Evolutionary conservation across 2,797 vertebrate species (phyloP).

Genomic region (Urocyon cinereoargenteus): DNA sequence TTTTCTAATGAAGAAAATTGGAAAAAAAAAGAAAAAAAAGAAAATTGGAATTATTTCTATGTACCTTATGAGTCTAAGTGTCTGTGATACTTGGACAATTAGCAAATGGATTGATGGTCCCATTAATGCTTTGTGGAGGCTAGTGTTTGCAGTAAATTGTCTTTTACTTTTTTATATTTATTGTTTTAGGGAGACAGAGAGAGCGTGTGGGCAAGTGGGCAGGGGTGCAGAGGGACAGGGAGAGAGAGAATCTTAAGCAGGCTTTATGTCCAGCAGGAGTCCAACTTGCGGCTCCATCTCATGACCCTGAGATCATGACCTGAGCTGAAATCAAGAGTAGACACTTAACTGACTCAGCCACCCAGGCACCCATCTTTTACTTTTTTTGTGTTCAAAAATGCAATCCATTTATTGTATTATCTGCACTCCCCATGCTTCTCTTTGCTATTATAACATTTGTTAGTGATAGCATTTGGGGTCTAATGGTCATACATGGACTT

Average conservation of each 20-base stretch:
- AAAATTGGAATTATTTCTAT: conserved; percentile 31
- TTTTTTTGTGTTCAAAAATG: conserved; percentile 37
- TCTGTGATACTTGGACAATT: conserved; percentile 23
- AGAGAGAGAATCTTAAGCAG: background rate
- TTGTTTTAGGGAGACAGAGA: background rate
- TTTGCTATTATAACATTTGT: conserved; percentile 60
- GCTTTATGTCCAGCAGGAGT: fast-evolving
- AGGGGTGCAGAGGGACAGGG: background rate
- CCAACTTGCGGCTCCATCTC: background rate
- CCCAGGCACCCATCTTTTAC: background rate
- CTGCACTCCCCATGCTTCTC: background rate
- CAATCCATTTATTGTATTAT: conserved; percentile 9
- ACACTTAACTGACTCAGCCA: background rate
- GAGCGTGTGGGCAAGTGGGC: background rate
- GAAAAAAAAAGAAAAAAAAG: background rate
- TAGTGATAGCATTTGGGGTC: background rate
- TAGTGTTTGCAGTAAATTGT: background rate
- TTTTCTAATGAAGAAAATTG: conserved; percentile 36
- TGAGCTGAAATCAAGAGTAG: background rate
- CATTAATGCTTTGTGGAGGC: conserved; percentile 27
- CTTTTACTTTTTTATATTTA: background rate
- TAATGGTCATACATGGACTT: background rate
- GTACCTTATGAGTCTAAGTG: background rate
- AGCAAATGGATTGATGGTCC: background rate
- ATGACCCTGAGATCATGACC: background rate